phyloP scores from a whole-genome alignment of 2,797 vertebrate genomes.

The Gouania willdenowi region DNA sequence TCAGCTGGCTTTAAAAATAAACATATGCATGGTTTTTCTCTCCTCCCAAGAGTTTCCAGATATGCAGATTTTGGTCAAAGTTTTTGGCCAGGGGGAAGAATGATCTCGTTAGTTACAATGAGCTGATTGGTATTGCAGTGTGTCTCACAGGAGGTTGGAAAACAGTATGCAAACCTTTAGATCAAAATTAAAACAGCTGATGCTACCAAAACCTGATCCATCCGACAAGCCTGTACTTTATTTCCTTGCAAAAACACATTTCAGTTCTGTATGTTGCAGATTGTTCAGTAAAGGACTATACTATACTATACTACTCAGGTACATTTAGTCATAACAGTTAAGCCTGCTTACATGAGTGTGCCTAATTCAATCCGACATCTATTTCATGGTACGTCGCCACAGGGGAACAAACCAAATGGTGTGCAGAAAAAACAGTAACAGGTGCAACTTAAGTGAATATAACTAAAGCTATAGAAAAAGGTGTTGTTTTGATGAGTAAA shows the following conservation, averaged over 20 bases:
- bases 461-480: neutral
- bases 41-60: slow-evolving; percentile 56
- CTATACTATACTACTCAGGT: too few relatives aligned
- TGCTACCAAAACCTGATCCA: slow-evolving; percentile 8
- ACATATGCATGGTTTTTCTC: slow-evolving; percentile 16
- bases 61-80: slow-evolving; percentile 52
- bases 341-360: slow-evolving; percentile 32
- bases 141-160: slow-evolving; percentile 23
- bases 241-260: too few relatives aligned
- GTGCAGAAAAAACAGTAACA: slow-evolving; percentile 10
- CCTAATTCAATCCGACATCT: slow-evolving; percentile 46
- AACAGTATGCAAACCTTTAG: slow-evolving; percentile 12
- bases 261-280: too few relatives aligned
- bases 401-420: slow-evolving; percentile 3
- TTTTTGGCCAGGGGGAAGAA: slow-evolving; percentile 55
- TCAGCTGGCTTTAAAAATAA: slow-evolving; percentile 27
- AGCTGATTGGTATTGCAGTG: slow-evolving; percentile 50
- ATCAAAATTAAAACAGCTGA: slow-evolving; percentile 3
- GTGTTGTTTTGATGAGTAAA: neutral
- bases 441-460: slow-evolving; percentile 1
- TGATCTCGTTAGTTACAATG: slow-evolving; percentile 65
- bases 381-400: slow-evolving; percentile 29
- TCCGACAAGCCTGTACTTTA: too few relatives aligned
- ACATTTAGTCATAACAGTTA: slow-evolving; percentile 20
- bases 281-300: too few relatives aligned